Conservation (phyloP, 2,113 vertebrate species). For the Saccopteryx leptura region DNA sequence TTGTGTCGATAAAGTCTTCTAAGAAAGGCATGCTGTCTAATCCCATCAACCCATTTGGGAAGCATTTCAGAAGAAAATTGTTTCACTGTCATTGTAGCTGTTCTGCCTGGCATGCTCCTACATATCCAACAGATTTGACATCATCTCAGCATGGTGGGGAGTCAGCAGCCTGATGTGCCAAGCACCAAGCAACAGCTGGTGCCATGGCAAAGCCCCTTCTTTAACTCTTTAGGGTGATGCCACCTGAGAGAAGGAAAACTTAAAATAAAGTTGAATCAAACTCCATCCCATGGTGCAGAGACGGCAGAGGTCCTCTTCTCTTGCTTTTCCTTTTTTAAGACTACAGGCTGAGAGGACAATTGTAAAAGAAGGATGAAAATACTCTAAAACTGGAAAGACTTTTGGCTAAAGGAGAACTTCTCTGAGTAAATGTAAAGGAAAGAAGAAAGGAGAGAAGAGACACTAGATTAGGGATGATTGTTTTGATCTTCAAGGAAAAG, state of each 20-base stretch:
- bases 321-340: background rate
- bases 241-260: background rate
- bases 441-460: background rate
- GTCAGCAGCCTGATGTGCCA: background rate
- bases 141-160: background rate
- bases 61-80: constrained; percentile 36
- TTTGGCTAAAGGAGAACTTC: background rate
- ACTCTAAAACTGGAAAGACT: background rate
- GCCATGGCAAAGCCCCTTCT: background rate
- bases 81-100: constrained; percentile 52
- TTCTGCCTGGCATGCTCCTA: constrained; percentile 35
- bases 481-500: background rate
- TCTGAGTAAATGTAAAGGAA: background rate
- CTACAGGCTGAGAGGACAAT: background rate
- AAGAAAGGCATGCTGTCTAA: constrained; percentile 75
- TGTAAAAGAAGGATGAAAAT: background rate
- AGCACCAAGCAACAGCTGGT: background rate
- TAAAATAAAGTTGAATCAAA: background rate
- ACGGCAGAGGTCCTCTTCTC: background rate
- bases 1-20: constrained; percentile 73
- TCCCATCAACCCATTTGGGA: constrained; percentile 74
- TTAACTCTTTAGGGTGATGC: background rate
- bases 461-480: background rate
- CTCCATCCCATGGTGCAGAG: background rate
- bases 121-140: constrained; percentile 39